phyloP scores from a whole-genome alignment of 1,140 invertebrate genomes.

The Diabrotica virgifera region DNA sequence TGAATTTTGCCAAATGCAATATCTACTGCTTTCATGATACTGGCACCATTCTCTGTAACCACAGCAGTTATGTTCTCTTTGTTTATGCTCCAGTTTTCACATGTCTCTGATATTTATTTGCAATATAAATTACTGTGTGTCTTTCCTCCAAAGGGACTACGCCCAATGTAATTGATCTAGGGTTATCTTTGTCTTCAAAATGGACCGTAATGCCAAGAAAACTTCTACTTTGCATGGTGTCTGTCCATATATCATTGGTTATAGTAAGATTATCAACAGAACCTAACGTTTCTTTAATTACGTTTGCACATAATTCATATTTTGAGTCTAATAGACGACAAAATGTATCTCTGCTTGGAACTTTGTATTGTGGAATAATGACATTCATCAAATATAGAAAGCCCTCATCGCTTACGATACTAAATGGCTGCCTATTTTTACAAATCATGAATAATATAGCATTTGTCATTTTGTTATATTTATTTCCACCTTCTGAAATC shows the following conservation, averaged over 20 bases:
- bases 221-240: background rate
- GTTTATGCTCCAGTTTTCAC: background rate
- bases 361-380: too few species aligned
- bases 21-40: background rate
- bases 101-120: background rate
- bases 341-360: too few species aligned
- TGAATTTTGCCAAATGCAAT: conserved; percentile 1
- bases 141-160: background rate
- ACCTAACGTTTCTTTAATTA: background rate
- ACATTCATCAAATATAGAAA: too few species aligned
- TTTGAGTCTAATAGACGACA: too few species aligned
- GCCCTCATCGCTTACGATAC: too few species aligned
- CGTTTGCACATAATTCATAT: too few species aligned
- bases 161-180: background rate
- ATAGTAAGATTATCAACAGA: background rate
- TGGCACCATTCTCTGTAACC: background rate
- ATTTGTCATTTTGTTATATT: too few species aligned
- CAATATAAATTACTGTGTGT: background rate
- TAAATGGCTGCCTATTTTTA: too few species aligned
- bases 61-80: background rate
- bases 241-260: background rate
- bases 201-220: background rate
- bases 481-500: too few species aligned
- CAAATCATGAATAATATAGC: too few species aligned
- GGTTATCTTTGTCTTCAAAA: background rate